Evolutionary conservation across 1,140 invertebrate genomes (phyloP).

Genomic region (Bombyx mandarina): DNA sequence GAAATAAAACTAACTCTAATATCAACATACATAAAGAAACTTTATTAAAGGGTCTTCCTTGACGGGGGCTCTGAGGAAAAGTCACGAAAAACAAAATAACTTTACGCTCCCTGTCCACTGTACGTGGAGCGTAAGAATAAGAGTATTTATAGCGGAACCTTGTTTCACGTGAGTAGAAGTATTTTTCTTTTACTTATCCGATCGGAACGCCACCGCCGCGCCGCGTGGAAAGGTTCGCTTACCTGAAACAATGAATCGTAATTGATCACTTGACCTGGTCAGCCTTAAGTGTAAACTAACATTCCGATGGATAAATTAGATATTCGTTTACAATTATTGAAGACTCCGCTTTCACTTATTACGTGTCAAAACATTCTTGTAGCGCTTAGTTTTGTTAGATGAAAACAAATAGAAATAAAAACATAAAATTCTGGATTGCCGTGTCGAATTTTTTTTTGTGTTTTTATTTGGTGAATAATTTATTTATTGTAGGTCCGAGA

Average conservation of each 20-base stretch:
- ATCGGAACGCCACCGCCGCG: not conserved
- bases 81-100: slow-evolving; percentile 5
- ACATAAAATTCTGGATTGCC: no score
- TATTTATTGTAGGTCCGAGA: no score
- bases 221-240: slow-evolving; percentile 11
- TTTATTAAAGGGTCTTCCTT: not conserved
- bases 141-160: slow-evolving; percentile 6
- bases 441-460: no score
- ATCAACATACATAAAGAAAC: not conserved
- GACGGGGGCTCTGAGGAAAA: slow-evolving; percentile 4
- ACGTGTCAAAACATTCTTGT: no score
- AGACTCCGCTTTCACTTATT: no score
- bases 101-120: slow-evolving; percentile 2
- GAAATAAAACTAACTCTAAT: no score
- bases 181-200: slow-evolving; percentile 17
- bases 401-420: no score
- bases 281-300: no score
- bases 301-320: no score
- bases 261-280: slow-evolving; percentile 17
- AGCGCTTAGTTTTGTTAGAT: no score
- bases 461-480: no score
- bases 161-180: slow-evolving; percentile 4
- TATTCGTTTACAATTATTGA: no score
- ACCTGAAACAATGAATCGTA: slow-evolving; percentile 29
- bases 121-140: slow-evolving; percentile 3